phyloP scores from a whole-genome alignment of 1,140 invertebrate species.

The Lepidostoma basale region DNA sequence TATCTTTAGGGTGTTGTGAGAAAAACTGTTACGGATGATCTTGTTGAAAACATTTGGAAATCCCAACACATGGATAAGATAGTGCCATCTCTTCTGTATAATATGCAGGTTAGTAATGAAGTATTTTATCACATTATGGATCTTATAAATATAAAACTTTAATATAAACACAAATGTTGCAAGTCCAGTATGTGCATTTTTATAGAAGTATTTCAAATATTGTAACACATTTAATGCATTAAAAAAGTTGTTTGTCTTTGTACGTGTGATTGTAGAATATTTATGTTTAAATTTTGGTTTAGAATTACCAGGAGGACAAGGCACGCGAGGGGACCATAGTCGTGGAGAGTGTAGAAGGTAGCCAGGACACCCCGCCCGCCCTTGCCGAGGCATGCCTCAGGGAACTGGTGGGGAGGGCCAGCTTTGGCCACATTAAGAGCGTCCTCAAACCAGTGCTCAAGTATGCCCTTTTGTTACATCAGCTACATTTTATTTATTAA shows the following conservation, averaged over 20 bases:
- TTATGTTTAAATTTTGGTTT: too few species aligned
- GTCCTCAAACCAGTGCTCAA: conserved; percentile 87
- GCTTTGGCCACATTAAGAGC: conserved; percentile 90
- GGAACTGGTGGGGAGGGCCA: conserved; percentile 92
- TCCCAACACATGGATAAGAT: conserved; percentile 99
- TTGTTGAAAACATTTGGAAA: conserved; percentile 99
- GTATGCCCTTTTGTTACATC: too few species aligned
- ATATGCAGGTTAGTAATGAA: conserved; percentile 83
- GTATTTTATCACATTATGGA: too few species aligned
- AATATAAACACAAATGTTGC: too few species aligned
- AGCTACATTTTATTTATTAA: too few species aligned
- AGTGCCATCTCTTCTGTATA: conserved; percentile 95
- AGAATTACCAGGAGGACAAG: conserved; percentile 42
- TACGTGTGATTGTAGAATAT: too few species aligned
- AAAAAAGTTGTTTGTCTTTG: too few species aligned
- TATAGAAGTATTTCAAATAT: too few species aligned
- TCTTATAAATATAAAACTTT: too few species aligned
- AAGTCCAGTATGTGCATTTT: too few species aligned
- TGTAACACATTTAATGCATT: too few species aligned
- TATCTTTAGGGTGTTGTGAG: conserved; percentile 87
- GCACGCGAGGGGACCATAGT: conserved; percentile 13
- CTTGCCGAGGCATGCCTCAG: conserved; percentile 93
- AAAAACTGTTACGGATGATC: conserved; percentile 97
- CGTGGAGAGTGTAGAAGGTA: conserved; percentile 25
- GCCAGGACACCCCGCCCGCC: conserved; percentile 65